phyloP scores from a whole-genome alignment of 2,113 vertebrate genomes.

The Phodopus roborovskii region DNA sequence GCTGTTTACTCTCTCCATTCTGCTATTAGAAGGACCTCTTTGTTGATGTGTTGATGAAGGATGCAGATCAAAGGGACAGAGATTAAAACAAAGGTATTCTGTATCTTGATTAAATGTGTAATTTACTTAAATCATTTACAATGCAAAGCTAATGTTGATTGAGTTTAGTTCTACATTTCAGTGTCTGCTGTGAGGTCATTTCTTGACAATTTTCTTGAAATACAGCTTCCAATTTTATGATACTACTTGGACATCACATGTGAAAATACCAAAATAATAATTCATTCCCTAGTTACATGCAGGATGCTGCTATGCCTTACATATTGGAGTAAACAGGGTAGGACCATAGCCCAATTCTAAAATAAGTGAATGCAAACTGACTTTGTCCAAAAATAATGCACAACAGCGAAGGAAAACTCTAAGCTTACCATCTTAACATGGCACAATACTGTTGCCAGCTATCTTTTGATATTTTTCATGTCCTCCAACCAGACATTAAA shows the following conservation, averaged over 20 bases:
- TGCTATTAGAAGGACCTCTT: not conserved
- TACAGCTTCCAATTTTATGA: not conserved
- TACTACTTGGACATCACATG: not conserved
- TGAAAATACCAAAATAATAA: not conserved
- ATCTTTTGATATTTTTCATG: not conserved
- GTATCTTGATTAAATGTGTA: not conserved
- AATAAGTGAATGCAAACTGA: not conserved
- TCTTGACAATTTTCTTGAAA: not conserved
- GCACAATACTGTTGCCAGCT: not conserved
- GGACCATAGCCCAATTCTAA: not conserved
- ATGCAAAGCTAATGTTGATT: not conserved
- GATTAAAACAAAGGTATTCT: not conserved
- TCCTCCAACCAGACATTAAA: not conserved
- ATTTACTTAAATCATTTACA: not conserved
- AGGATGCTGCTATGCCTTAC: not conserved
- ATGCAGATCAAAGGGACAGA: not conserved
- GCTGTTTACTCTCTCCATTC: not conserved
- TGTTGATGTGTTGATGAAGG: not conserved
- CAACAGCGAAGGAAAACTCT: not conserved
- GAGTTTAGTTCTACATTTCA: not conserved
- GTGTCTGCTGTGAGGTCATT: not conserved
- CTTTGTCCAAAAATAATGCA: not conserved
- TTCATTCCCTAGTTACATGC: constrained; percentile 9
- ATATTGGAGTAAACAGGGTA: not conserved
- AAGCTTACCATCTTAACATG: not conserved